A percentile compares a stretch with the other conserved stretches of the same genome.
These are phyloP conservation scores for Cydia amplana DNA, from an alignment of 1,140 invertebrate species.

Conservation along the genomic window DNA sequence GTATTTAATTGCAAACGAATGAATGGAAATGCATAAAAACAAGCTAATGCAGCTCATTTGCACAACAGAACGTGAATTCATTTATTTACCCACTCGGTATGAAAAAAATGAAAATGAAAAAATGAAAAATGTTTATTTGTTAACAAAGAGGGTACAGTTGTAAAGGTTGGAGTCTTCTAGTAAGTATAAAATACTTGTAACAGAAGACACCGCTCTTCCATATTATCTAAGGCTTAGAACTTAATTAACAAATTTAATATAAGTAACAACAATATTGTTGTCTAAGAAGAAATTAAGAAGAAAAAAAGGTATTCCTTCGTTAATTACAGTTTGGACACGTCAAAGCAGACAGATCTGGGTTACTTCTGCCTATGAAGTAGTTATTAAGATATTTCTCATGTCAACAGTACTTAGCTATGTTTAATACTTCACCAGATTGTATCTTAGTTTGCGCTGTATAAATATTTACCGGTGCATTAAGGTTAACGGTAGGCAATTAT, in stretches of 20 bases:
- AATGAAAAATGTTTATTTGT: too few relatives aligned
- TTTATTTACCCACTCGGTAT: neutral
- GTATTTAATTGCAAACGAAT: neutral
- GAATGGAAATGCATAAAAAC: conserved; percentile 4
- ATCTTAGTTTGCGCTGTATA: neutral
- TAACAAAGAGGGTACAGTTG: too few relatives aligned
- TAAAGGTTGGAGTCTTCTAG: too few relatives aligned
- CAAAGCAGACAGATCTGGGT: conserved; percentile 12
- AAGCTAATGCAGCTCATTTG: neutral
- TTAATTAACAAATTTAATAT: too few relatives aligned
- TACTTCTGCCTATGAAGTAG: neutral
- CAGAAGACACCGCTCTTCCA: too few relatives aligned
- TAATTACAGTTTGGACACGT: neutral
- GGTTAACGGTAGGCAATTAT: conserved; percentile 22
- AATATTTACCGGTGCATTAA: conserved; percentile 21
- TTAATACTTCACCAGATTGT: neutral
- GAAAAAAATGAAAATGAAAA: too few relatives aligned
- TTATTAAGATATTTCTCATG: neutral
- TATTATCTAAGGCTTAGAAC: too few relatives aligned
- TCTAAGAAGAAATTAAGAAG: too few relatives aligned
- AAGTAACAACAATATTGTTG: too few relatives aligned
- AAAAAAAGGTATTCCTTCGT: too few relatives aligned
- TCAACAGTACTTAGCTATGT: neutral
- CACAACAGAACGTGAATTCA: neutral
- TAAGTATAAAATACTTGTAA: too few relatives aligned